These are phyloP conservation scores for Ceraclea dissimilis DNA, from an alignment of 2,888 invertebrate genomes.

Conservation along the genomic window DNA sequence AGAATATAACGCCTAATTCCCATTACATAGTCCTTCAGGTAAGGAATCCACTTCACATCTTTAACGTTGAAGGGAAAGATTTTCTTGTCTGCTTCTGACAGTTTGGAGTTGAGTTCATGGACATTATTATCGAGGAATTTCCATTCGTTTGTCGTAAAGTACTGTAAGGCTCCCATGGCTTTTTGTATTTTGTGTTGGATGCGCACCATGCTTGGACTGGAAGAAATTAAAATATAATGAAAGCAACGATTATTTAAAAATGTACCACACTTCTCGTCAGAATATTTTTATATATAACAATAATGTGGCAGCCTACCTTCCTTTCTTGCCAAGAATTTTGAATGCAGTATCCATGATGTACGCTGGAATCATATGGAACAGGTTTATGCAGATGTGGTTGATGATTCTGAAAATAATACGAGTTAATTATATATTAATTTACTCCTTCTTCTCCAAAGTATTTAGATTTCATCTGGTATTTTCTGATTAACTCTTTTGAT, in stretches of 20 bases:
- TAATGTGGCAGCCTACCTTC: neutral
- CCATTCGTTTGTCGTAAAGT: slow-evolving; percentile 66
- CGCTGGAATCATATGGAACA: slow-evolving; percentile 68
- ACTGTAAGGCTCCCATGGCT: slow-evolving; percentile 54
- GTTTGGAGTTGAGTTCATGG: slow-evolving; percentile 36
- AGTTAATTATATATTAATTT: slow-evolving; percentile 34
- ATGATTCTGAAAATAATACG: slow-evolving; percentile 33
- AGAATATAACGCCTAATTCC: slow-evolving; percentile 62
- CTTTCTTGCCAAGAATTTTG: slow-evolving; percentile 58
- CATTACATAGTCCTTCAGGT: slow-evolving; percentile 54
- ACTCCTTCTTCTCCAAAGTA: too few species aligned
- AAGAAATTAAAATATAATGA: neutral
- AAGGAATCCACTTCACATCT: slow-evolving; percentile 54
- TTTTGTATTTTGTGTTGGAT: slow-evolving; percentile 53
- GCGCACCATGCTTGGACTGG: slow-evolving; percentile 51
- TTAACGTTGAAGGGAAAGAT: slow-evolving; percentile 46
- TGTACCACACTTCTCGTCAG: neutral
- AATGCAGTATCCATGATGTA: slow-evolving; percentile 66
- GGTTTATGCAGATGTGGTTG: slow-evolving; percentile 39
- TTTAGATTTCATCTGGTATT: too few species aligned
- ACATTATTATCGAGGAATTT: slow-evolving; percentile 52
- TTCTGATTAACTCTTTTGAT: too few species aligned
- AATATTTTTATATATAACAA: too few species aligned
- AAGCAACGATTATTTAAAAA: too few species aligned
- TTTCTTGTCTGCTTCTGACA: slow-evolving; percentile 39